Percentiles rank a stretch among this genome's conserved stretches.
phyloP scores from a whole-genome alignment of 1,140 invertebrate genomes.

The Manduca sexta region DNA sequence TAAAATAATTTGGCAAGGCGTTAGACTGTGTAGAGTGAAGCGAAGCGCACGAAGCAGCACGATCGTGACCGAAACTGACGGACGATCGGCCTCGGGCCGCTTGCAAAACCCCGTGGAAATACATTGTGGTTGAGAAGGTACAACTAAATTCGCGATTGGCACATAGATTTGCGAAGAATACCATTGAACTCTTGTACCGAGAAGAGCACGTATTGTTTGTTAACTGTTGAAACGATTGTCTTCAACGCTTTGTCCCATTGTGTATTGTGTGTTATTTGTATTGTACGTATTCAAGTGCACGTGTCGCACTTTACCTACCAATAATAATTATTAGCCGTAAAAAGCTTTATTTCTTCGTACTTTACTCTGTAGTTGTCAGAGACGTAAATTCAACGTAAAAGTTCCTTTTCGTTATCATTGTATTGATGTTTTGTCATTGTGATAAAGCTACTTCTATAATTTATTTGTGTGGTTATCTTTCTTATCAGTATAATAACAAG shows the following conservation, averaged over 20 bases:
- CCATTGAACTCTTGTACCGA: conserved; percentile 26
- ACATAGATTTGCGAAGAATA: conserved; percentile 38
- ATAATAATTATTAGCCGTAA: too few relatives aligned
- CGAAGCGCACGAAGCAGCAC: conserved; percentile 32
- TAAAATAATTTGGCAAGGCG: conserved; percentile 14
- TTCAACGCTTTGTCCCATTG: not conserved
- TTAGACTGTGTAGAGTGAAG: conserved; percentile 14
- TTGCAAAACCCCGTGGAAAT: conserved; percentile 49
- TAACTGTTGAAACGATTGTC: not conserved
- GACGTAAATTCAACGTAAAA: too few relatives aligned
- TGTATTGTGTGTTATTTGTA: not conserved
- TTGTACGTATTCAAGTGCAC: too few relatives aligned
- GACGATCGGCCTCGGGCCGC: conserved; percentile 40
- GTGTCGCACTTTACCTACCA: too few relatives aligned
- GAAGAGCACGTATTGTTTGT: conserved; percentile 24
- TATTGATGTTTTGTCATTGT: too few relatives aligned
- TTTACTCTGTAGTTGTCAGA: too few relatives aligned
- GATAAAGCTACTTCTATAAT: too few relatives aligned
- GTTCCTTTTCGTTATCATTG: too few relatives aligned
- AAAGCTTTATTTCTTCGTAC: too few relatives aligned
- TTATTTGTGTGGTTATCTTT: too few relatives aligned
- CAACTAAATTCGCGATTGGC: conserved; percentile 54
- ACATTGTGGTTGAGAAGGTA: conserved; percentile 37
- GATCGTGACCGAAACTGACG: conserved; percentile 43
- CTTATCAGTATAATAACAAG: too few relatives aligned